Base-by-base conservation (phyloP, 2,113 vertebrate species). In the Microtus richardsoni region DNA sequence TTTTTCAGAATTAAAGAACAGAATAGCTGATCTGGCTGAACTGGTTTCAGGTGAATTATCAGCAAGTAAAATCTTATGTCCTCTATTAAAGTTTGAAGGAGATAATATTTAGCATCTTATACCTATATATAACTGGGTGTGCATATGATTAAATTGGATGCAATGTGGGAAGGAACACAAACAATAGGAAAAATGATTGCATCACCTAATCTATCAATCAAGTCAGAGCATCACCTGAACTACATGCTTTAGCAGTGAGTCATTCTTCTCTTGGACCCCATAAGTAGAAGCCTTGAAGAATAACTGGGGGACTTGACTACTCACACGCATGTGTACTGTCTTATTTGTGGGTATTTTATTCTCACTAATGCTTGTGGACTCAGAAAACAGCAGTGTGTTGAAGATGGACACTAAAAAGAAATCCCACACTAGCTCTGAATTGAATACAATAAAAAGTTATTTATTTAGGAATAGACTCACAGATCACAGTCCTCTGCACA, bases 361-460 rank as follows among this genome's bases (percentile, higher is more conserved):
- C 9, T 73, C 21, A 4, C 24, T 52, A 17, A 84, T 24, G 10
- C 41, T 58, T 39, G 8, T 5, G 22, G 9, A 54, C 21, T 41
- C 1, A 17, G 11, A 79, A 14, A 3, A 30, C 2, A 33, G 11
- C 0, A 74, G 24, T 13, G 3, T 58, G 3, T 47, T 58, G 5
- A 58, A 58, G 58, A 58, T 21, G 19, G 58, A 58, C 58, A 21
- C 58, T 58, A 58, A 58, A 58, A 58, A 21, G 58, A 58, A 58
- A 58, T 58, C 2, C 6, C 19, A 58, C 58, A 58, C 58, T 58
- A 58, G 19, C 54, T 58, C 54, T 58, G 58, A 58, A 58, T 58
- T 58, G 19, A 58, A 7, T 58, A 58, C 5, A 58, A 58, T 58
- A 58, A 58, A 58, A 4, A 19, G 58, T 21, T 58, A 58, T 58